phyloP scores from a whole-genome alignment of 1,140 invertebrate species.

The Drosophila bifasciata region DNA sequence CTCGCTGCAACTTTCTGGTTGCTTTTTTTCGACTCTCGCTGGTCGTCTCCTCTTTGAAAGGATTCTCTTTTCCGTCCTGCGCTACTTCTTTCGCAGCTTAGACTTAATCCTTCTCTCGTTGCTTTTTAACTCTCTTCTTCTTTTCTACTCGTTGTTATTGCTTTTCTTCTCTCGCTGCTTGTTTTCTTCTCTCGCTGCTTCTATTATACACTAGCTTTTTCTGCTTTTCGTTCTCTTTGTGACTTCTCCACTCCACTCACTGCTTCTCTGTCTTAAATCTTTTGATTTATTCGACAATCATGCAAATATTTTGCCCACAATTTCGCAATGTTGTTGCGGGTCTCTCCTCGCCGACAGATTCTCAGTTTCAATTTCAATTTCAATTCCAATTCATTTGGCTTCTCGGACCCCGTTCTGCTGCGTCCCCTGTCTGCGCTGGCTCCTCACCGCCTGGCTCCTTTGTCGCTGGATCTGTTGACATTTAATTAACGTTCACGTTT shows the following conservation, averaged over 20 bases:
- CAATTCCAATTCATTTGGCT: constrained; percentile 40
- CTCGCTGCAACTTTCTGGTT: no score
- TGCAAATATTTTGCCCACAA: constrained; percentile 65
- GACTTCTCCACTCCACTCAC: constrained; percentile 3
- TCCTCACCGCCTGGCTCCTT: constrained; percentile 1
- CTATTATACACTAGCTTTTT: background rate
- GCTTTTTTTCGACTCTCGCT: background rate
- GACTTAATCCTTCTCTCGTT: no score
- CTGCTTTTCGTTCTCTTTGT: constrained; percentile 7
- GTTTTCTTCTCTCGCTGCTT: background rate
- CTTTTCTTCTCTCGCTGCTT: background rate
- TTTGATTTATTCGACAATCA: constrained; percentile 74
- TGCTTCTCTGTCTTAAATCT: constrained; percentile 2
- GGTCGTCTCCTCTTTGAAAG: constrained; percentile 10
- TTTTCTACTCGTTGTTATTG: constrained; percentile 5
- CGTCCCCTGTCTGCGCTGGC: background rate
- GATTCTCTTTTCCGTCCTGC: background rate
- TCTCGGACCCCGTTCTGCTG: constrained; percentile 13
- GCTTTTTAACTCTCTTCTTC: background rate
- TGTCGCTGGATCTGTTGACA: constrained; percentile 62
- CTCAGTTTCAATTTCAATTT: constrained; percentile 2
- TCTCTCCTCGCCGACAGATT: background rate
- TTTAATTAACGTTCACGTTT: constrained; percentile 76
- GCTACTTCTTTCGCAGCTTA: no score
- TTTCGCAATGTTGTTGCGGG: constrained; percentile 29